Evolutionary conservation across 2,113 vertebrate genomes (phyloP), one percentile per base, ranked within the genome.

Genomic region (Tonatia bakeri): DNA sequence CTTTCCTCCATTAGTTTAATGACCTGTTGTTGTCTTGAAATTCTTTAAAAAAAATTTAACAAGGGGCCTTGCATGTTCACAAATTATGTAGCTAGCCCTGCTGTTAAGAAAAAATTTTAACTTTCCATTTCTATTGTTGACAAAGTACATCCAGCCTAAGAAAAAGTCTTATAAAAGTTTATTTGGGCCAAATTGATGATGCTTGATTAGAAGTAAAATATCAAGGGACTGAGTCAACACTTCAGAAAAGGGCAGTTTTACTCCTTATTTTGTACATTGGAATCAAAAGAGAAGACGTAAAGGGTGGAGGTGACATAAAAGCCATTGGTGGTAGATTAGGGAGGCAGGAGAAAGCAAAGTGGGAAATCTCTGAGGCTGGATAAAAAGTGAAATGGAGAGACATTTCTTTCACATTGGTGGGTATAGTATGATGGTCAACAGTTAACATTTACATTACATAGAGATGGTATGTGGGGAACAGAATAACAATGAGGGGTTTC

Each of bases 71-170:
- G 20, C 15, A 65, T 91, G 93, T 70, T 89, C 54, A 83, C 56
- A 89, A 90, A 80, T 86, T 86, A 85, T 59, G 38, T 87, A 94
- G 45, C 59, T 13, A 67, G 36, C 56, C 40, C 64, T 54, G 47
- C 26, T 91, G 8, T 83, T 92, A 85, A 8, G 43, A 43, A 91
- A 90, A 45, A 96, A 95, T 94, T 54, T 40, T 82, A 94, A 94
- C 69, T 72, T 97, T 93, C 52, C 15, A 36, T 88, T 89, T 91
- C 82, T 47, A 77, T 26, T 73, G 40, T 43, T 73, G 24, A 45
- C 70, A 73, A 45, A 73, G 40, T 45, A 43, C 40, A 73, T 16
- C 24, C 40, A 28, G 70, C 13, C 13, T 73, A 73, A 73, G 40
- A 73, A 73, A n/a, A n/a, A n/a, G 33, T 43, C 69, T 43, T 26